Base-by-base conservation (phyloP, 2,113 vertebrate genomes). In the Lathamus discolor region DNA sequence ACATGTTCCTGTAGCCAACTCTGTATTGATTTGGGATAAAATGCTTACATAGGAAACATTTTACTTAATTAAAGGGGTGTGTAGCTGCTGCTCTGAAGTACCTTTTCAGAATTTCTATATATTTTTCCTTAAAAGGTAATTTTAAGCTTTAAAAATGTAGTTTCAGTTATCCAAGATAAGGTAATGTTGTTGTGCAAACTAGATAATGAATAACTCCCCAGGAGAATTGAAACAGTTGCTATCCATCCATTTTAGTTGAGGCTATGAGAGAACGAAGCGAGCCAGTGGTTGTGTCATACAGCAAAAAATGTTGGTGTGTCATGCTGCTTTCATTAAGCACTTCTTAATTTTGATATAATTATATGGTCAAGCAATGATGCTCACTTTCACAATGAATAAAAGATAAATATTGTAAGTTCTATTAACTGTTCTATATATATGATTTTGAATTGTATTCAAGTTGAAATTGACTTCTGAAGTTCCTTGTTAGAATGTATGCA, bases 1-100 rank as follows among this genome's bases (percentile, higher is more conserved):
- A 23, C 3, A 5, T 0, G 1, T 69, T 91, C 9, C 10, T 74
- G 5, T 57, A 64, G 16, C 7, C 19, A 62, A 16, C 2, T 5
- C 0, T 22, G 0, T 62, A n/a, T n/a, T 72, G 7, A 17, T 16
- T 92, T 79, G 8, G 15, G 46, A 55, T 78, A 79, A 70, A 87
- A 83, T 29, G 41, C 24, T 64, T 67, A 6, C 8, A 41, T 6
- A 49, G 19, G 20, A 66, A 84, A 69, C 7, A 22, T n/a, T 27
- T 67, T 10, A n/a, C 28, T 48, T 44, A 37, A 75, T 11, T n/a
- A 27, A 77, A 62, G 37, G 14, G 7, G 5, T 79, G 14, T 54
- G 41, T 25, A 86, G n/a, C 24, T 82, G 15, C 22, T n/a, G 19
- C 19, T 86, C 76, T 72, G 48, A 64, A 88, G 63, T 86, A 35